Base-by-base conservation (phyloP, 2,797 vertebrate species). In the Coendou prehensilis region DNA sequence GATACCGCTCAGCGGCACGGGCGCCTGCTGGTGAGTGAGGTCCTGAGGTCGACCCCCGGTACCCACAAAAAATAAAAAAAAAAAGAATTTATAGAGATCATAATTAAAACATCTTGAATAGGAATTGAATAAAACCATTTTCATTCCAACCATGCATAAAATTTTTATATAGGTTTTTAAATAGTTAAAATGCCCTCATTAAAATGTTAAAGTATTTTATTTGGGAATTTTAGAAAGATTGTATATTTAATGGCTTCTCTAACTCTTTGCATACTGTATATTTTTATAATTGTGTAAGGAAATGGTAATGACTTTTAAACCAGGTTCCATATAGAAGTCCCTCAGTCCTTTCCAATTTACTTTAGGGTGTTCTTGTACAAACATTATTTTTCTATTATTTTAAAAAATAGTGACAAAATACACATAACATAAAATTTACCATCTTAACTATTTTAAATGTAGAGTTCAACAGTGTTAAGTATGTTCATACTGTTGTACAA, bases 31-130 rank as follows among this genome's bases (percentile, higher is more conserved):
- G 37, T 2, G 37, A 2, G 2, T 41, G 37, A 41, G 37, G 37
- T 41, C 37, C 37, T 41, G 37, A 41, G 37, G 37, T 41, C 37
- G 37, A 41, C 37, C 37, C 2, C 37, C 37, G 37, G 37, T 41
- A 41, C 37, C 37, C 37, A 41, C 37, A 41, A 41, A 41, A 41
- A 41, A 41, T 2, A 41, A 41, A 41, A 41, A 41, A 41, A 41
- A 41, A 41, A 41, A 41, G 37, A 41, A 41, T 93, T 92, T 92
- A 93, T 61, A 59, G 88, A 83, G 69, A 87, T 92, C 57, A 79
- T 86, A 52, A 80, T 67, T 84, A 93, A 97, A 96, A 71, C 92
- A 47, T 81, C 91, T 90, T 84, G n/a, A 84, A 52, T 1, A 93
- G 84, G 52, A 93, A 90, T 86, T 64, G 41, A 95, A 92, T 87